A percentile compares a stretch with the other conserved stretches of the same genome.
phyloP scores from a whole-genome alignment of 2,797 vertebrate genomes.

The Cyprinella venusta region DNA sequence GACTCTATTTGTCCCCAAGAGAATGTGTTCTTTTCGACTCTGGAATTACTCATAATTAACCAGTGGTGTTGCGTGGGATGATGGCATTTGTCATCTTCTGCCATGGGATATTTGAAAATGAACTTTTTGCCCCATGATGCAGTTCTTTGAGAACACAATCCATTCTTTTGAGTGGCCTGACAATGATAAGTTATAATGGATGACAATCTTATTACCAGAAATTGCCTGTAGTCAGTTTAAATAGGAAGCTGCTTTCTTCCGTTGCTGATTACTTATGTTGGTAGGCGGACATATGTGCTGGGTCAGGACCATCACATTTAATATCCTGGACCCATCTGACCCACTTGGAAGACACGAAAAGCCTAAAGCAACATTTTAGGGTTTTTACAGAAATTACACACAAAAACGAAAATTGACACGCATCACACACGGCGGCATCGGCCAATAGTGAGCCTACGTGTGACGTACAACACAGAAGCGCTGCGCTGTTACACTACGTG shows the following conservation, averaged over 20 bases:
- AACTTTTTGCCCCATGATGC: not conserved
- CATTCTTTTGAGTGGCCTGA: conserved; percentile 23
- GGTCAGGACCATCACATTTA: conserved; percentile 23
- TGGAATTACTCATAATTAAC: conserved; percentile 17
- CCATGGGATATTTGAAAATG: conserved; percentile 13
- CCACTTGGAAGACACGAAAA: not conserved
- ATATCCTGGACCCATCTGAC: conserved; percentile 4
- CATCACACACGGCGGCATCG: too few species aligned
- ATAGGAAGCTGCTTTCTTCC: not conserved
- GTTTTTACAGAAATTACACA: not conserved
- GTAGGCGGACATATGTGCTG: not conserved
- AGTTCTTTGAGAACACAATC: conserved; percentile 16
- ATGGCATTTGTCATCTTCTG: conserved; percentile 15
- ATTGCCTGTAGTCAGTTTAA: conserved; percentile 25
- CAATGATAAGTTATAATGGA: conserved; percentile 28
- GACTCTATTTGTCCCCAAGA: conserved; percentile 19
- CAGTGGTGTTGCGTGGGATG: not conserved
- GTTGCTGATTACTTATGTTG: not conserved
- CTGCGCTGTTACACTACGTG: too few species aligned
- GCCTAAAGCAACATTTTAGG: not conserved
- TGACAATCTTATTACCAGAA: conserved; percentile 11
- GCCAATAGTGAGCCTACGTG: too few species aligned
- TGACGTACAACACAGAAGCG: too few species aligned
- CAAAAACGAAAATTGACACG: too few species aligned
- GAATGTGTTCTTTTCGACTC: conserved; percentile 5